Percentiles rank a stretch among this genome's conserved stretches.
phyloP scores from a whole-genome alignment of 1,140 invertebrate genomes.

The Euwallacea fornicatus region DNA sequence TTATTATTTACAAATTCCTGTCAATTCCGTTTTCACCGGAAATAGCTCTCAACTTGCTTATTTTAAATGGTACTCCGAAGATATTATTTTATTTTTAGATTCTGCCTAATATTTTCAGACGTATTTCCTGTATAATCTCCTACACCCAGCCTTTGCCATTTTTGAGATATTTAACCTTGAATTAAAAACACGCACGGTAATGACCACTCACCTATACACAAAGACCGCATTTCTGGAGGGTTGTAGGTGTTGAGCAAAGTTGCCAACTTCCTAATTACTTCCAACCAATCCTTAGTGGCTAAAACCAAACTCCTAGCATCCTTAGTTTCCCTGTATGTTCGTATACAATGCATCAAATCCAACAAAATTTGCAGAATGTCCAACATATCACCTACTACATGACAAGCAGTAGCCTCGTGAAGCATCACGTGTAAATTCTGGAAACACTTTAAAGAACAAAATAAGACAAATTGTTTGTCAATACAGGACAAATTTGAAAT shows the following conservation, averaged over 20 bases:
- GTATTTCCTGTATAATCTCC: not conserved
- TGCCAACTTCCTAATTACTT: conserved; percentile 79
- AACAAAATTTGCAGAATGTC: conserved; percentile 79
- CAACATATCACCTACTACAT: conserved; percentile 78
- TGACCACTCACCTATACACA: conserved; percentile 67
- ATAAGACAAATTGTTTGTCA: not conserved
- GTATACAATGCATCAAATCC: conserved; percentile 70
- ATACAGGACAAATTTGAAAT: too few species aligned
- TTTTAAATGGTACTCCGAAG: too few species aligned
- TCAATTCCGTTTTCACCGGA: too few species aligned
- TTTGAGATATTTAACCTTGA: too few species aligned
- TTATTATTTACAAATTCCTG: too few species aligned
- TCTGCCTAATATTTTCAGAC: too few species aligned
- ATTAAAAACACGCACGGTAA: not conserved
- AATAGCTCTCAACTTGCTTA: too few species aligned
- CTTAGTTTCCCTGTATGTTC: conserved; percentile 65
- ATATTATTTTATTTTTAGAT: too few species aligned
- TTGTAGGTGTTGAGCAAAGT: conserved; percentile 89
- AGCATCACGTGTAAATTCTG: conserved; percentile 91
- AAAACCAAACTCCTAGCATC: conserved; percentile 66
- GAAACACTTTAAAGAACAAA: conserved; percentile 64
- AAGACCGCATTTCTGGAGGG: conserved; percentile 78
- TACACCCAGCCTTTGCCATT: too few species aligned
- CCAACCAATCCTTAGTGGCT: conserved; percentile 81
- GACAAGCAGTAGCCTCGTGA: conserved; percentile 89